Percentiles rank a stretch among this genome's conserved stretches.
Conservation (phyloP, 2,888 invertebrate genomes). For the Iphiclides podalirius region DNA sequence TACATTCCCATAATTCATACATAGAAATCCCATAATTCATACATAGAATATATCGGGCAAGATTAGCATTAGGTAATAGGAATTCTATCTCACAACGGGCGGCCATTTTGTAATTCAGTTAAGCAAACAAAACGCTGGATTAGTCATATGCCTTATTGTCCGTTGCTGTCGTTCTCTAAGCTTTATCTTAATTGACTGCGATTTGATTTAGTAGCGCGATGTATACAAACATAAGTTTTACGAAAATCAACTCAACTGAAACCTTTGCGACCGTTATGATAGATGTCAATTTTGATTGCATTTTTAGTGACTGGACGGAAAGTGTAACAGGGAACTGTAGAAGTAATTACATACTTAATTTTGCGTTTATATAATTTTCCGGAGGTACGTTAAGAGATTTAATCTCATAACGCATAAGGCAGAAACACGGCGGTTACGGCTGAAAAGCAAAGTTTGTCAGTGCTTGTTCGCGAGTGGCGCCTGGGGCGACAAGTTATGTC, state of each 20-base stretch:
- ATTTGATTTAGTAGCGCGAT: conserved; percentile 71
- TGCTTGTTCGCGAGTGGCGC: conserved; percentile 58
- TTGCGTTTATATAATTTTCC: conserved; percentile 26
- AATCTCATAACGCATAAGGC: conserved; percentile 29
- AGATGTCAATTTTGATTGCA: conserved; percentile 35
- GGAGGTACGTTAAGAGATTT: conserved; percentile 30
- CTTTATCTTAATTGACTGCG: conserved; percentile 78
- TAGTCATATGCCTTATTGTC: conserved; percentile 74
- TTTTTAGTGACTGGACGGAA: conserved; percentile 32
- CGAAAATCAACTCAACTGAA: conserved; percentile 12
- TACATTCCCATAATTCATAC: too few relatives aligned
- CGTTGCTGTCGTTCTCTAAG: conserved; percentile 63
- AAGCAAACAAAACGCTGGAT: conserved; percentile 70
- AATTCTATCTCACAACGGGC: conserved; percentile 51
- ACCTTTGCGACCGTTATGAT: conserved; percentile 27
- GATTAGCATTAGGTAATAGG: conserved; percentile 35
- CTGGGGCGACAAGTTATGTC: conserved; percentile 67
- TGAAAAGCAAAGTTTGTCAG: conserved; percentile 38
- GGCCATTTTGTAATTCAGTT: conserved; percentile 60
- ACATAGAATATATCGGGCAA: conserved; percentile 5
- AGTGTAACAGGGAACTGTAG: conserved; percentile 20
- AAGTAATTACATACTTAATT: conserved; percentile 30
- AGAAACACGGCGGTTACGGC: conserved; percentile 20
- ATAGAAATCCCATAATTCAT: background rate
- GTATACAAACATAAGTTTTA: conserved; percentile 40